A percentile compares a stretch with the other conserved stretches of the same genome.
phyloP scores from a whole-genome alignment of 2,888 invertebrate species.

The Oscheius onirici region DNA sequence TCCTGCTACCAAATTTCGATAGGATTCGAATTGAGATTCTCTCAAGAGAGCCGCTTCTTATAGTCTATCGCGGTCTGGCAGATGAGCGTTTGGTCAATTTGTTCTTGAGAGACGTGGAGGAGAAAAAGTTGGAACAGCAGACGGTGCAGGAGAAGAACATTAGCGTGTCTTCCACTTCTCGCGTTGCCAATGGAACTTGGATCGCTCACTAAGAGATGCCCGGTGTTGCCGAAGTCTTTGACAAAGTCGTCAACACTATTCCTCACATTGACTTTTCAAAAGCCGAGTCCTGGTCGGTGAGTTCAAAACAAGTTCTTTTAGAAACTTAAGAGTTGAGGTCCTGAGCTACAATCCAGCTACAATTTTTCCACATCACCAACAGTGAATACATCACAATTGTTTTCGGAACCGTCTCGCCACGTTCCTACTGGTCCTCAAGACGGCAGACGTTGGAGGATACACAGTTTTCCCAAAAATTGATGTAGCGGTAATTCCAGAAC shows the following conservation, averaged over 20 bases:
- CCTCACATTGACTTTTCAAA: too few species aligned
- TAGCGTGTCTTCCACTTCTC: neutral
- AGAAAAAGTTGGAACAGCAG: neutral
- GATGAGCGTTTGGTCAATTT: neutral
- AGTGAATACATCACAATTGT: too few species aligned
- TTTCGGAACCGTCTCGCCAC: conserved; percentile 63
- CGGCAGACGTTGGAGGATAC: conserved; percentile 47
- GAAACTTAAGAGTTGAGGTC: too few species aligned
- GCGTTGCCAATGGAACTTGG: neutral
- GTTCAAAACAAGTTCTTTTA: too few species aligned
- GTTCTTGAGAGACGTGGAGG: conserved; percentile 21
- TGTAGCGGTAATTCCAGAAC: conserved; percentile 42
- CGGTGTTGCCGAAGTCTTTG: too few species aligned
- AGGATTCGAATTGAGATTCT: conserved; percentile 44
- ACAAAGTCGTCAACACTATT: too few species aligned
- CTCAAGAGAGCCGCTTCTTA: conserved; percentile 40
- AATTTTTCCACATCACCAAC: too few species aligned
- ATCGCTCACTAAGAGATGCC: too few species aligned
- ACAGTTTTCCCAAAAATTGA: conserved; percentile 59
- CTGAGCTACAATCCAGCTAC: too few species aligned
- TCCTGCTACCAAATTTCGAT: conserved; percentile 26
- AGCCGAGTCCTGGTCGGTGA: too few species aligned
- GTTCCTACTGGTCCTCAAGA: conserved; percentile 48
- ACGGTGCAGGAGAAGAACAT: neutral
- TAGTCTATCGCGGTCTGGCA: conserved; percentile 38